These are phyloP conservation scores for Gastracanthus pulcherrimus DNA, from an alignment of 2,888 invertebrate species.

Conservation along the genomic window DNA sequence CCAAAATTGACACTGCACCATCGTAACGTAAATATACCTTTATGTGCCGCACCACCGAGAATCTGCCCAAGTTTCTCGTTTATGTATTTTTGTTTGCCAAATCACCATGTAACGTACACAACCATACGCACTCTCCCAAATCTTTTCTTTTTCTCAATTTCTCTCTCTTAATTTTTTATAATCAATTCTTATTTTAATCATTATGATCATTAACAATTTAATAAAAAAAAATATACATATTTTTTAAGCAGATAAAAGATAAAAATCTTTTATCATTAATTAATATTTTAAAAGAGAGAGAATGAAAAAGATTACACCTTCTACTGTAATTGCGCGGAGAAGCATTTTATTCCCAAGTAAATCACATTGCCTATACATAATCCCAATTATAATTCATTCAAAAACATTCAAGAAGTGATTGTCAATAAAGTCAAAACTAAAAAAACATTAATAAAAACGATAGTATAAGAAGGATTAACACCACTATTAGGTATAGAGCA, in stretches of 20 bases:
- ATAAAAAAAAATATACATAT: background rate
- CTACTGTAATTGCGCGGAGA: slow-evolving; percentile 52
- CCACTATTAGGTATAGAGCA: slow-evolving; percentile 44
- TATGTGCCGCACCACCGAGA: slow-evolving; percentile 72
- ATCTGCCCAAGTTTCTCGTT: slow-evolving; percentile 52
- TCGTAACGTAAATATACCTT: slow-evolving; percentile 67
- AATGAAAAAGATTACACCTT: slow-evolving; percentile 46
- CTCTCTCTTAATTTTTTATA: background rate
- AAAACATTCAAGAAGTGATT: slow-evolving; percentile 41
- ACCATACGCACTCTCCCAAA: slow-evolving; percentile 48
- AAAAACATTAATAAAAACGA: slow-evolving; percentile 11
- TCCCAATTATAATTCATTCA: slow-evolving; percentile 36
- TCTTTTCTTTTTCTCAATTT: slow-evolving; percentile 27
- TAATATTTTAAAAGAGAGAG: no score
- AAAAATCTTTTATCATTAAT: no score
- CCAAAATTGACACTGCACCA: slow-evolving; percentile 78
- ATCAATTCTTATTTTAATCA: background rate
- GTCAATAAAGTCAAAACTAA: background rate
- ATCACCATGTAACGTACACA: slow-evolving; percentile 56
- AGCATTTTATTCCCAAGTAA: slow-evolving; percentile 49
- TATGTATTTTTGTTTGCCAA: slow-evolving; percentile 66
- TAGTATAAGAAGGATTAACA: slow-evolving; percentile 25
- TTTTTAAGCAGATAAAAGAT: background rate
- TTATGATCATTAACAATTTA: background rate
- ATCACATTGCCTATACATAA: slow-evolving; percentile 26